phyloP scores from a whole-genome alignment of 2,113 vertebrate genomes.

The Gallinago jamesoni region DNA sequence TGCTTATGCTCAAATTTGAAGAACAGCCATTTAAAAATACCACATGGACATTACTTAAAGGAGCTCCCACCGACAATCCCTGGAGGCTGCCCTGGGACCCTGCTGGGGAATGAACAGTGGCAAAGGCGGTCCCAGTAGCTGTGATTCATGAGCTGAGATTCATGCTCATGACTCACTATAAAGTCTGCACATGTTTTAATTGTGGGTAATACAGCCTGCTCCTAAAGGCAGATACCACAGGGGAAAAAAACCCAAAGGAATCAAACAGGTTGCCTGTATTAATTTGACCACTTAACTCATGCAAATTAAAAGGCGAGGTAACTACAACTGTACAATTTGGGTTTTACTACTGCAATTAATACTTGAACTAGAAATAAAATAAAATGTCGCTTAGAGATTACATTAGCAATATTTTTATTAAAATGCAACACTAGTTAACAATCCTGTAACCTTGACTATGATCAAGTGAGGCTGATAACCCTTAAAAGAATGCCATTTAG shows the following conservation, averaged over 20 bases:
- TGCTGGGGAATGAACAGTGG: background rate
- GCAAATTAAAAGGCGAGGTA: background rate
- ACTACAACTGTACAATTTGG: background rate
- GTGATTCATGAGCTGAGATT: background rate
- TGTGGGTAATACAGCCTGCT: fast-evolving
- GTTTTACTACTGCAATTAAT: background rate
- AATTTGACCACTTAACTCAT: background rate
- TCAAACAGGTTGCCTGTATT: background rate
- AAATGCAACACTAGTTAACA: background rate
- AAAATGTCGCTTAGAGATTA: background rate
- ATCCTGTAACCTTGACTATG: background rate
- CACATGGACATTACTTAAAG: background rate
- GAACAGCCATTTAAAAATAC: background rate
- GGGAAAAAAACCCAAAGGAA: background rate
- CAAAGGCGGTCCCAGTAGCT: fast-evolving
- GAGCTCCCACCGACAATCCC: background rate
- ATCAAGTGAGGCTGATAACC: background rate
- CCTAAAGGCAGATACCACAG: background rate
- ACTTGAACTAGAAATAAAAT: background rate
- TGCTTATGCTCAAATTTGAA: background rate
- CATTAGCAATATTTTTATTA: background rate
- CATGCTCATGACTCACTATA: background rate
- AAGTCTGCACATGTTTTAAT: background rate
- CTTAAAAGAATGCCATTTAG: background rate
- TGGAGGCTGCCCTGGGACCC: background rate